Base-by-base conservation (phyloP, 2,888 invertebrate genomes). In the Agrotis clavis region DNA sequence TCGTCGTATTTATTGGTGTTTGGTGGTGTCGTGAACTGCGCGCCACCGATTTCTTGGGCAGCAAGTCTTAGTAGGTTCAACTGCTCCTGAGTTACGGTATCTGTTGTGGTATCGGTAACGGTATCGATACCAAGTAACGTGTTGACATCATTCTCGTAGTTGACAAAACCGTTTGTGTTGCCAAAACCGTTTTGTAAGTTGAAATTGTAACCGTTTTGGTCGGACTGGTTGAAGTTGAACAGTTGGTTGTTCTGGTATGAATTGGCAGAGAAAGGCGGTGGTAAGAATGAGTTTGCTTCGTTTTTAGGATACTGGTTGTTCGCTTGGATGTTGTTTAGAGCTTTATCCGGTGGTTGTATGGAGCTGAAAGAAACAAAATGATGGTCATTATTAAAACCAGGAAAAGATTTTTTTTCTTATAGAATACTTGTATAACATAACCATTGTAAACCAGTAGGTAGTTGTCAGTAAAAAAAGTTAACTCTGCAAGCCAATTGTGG, bases 41-140 rank as follows among this genome's bases (percentile, higher is more conserved):
- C 96, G 4, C 96, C 96, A 5, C 96, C 95, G 0, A 96, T 95
- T 84, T 96, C 95, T 88, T 96, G 96, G 5, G 96, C 96, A n/a
- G 96, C 96, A 25, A 96, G 87, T 83, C 96, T 91, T 71, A 96
- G 89, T 59, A 96, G 83, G 81, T 96, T 96, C 0, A 96, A 86
- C 80, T 96, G 96, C 87, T 95, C 96, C 3, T 94, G 95, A 0
- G 95, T 92, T 0, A 95, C 95, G 4, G 94, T 93, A 13, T 92
- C 89, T 1, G 87, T 62, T 21, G 77, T 85, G 0, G 91, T 74
- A 18, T 94, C 95, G 0, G 90, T 80, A 5, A 94, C 87, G 1
- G 92, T 82, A n/a, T 95, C 95, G 4, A 95, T 86, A 11, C 92
- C 93, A 1, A 95, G 86, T 41, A 94, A 84, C 1, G 90, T 77